phyloP scores from a whole-genome alignment of 1,140 invertebrate species.

The Pemphigus obesinymphae region DNA sequence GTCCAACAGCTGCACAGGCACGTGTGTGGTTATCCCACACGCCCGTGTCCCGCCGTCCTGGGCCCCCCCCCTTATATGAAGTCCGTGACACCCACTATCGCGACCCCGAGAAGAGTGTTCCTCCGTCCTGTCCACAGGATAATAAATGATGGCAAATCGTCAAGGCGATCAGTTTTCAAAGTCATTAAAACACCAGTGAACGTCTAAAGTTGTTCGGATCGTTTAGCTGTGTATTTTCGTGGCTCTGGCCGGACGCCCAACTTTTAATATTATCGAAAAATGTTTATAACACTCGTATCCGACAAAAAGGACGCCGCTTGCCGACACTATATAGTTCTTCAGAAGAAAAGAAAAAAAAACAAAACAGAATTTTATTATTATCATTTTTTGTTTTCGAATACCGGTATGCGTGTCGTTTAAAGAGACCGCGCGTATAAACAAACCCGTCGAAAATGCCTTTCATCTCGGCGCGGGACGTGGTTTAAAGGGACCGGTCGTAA shows the following conservation, averaged over 20 bases:
- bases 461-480: not conserved
- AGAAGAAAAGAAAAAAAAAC: too few relatives aligned
- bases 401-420: conserved; percentile 21
- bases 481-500: conserved; percentile 25
- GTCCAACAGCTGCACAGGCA: conserved; percentile 31
- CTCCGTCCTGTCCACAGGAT: not conserved
- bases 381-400: not conserved
- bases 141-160: conserved; percentile 28
- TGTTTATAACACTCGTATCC: not conserved
- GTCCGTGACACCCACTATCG: not conserved
- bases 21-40: conserved; percentile 38
- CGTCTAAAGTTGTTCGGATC: conserved; percentile 17
- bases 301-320: not conserved
- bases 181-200: not conserved
- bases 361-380: conserved; percentile 23
- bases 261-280: not conserved
- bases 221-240: not conserved
- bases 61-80: too few relatives aligned
- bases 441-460: not conserved
- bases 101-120: not conserved
- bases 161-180: conserved; percentile 22
- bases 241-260: not conserved
- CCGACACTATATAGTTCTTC: not conserved
- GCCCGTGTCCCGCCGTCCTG: not conserved
- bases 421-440: conserved; percentile 34